Percentiles rank a stretch among this genome's conserved stretches.
phyloP scores from a whole-genome alignment of 2,113 vertebrate genomes.

The Heterocephalus glaber region DNA sequence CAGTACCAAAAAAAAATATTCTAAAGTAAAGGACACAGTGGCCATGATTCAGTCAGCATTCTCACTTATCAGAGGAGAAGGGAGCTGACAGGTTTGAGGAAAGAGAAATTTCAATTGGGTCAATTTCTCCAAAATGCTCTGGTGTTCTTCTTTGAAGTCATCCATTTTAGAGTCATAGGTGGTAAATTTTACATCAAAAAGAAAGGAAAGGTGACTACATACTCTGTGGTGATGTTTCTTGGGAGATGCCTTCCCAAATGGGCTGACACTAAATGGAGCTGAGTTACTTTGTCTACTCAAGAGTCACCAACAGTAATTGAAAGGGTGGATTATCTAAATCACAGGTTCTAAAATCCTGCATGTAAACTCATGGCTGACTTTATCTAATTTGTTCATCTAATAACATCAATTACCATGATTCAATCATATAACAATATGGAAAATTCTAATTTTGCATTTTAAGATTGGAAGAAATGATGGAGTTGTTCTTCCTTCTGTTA shows the following conservation, averaged over 20 bases:
- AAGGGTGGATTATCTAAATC: background rate
- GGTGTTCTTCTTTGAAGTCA: conserved; percentile 25
- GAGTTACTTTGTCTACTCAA: background rate
- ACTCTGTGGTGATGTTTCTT: background rate
- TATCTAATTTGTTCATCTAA: background rate
- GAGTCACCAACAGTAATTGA: background rate
- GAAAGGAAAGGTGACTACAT: background rate
- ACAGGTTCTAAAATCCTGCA: background rate
- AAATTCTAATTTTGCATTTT: conserved; percentile 35
- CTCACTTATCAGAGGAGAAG: background rate
- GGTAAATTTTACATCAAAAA: background rate
- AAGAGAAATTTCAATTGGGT: background rate
- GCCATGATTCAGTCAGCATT: background rate
- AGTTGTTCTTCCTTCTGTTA: background rate
- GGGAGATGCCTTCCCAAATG: background rate
- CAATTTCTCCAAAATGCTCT: background rate
- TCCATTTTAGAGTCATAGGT: background rate
- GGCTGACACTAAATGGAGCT: background rate
- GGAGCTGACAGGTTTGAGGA: background rate
- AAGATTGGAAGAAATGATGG: background rate
- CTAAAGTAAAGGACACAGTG: background rate
- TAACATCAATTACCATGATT: background rate
- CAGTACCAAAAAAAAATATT: too few species aligned
- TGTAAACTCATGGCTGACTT: background rate
- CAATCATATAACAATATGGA: background rate